Conservation (phyloP, 2,113 vertebrate genomes). For the Gambusia affinis region DNA sequence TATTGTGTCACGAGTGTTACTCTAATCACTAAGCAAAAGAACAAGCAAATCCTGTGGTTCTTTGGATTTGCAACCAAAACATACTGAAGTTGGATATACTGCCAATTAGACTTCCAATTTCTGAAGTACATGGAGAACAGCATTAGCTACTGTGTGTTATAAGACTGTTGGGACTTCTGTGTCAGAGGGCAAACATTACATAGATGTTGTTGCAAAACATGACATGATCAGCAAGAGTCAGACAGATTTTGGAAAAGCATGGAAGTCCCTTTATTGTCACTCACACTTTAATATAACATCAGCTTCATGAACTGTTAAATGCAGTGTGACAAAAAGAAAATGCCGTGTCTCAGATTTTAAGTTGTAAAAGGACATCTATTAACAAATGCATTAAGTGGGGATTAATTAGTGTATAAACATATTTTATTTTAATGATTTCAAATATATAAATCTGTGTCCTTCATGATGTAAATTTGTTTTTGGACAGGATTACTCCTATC, state of each 20-base stretch:
- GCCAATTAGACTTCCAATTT: background rate
- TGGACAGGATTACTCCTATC: slow-evolving; percentile 22
- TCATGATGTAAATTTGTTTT: slow-evolving; percentile 14
- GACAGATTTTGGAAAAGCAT: slow-evolving; percentile 23
- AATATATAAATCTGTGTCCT: slow-evolving; percentile 2
- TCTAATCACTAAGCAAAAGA: too few species aligned
- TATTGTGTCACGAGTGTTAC: too few species aligned
- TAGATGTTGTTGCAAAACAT: slow-evolving; percentile 29
- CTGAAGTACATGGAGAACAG: background rate
- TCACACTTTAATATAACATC: slow-evolving; percentile 39
- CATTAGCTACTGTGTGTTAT: background rate
- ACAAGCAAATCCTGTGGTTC: too few species aligned
- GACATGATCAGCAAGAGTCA: slow-evolving; percentile 31
- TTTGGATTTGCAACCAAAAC: too few species aligned
- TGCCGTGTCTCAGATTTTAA: slow-evolving; percentile 1
- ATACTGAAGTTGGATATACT: too few species aligned
- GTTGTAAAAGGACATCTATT: slow-evolving; percentile 18
- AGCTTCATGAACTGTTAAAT: slow-evolving; percentile 27
- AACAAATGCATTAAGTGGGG: slow-evolving; percentile 1
- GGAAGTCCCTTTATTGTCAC: slow-evolving; percentile 39
- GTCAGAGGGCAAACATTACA: slow-evolving; percentile 13
- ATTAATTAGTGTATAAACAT: slow-evolving; percentile 43
- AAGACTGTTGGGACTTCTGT: background rate
- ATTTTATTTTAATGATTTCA: slow-evolving; percentile 51
- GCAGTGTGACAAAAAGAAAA: background rate